phyloP scores from a whole-genome alignment of 2,888 invertebrate genomes.

The Leptopilina drosophilae region DNA sequence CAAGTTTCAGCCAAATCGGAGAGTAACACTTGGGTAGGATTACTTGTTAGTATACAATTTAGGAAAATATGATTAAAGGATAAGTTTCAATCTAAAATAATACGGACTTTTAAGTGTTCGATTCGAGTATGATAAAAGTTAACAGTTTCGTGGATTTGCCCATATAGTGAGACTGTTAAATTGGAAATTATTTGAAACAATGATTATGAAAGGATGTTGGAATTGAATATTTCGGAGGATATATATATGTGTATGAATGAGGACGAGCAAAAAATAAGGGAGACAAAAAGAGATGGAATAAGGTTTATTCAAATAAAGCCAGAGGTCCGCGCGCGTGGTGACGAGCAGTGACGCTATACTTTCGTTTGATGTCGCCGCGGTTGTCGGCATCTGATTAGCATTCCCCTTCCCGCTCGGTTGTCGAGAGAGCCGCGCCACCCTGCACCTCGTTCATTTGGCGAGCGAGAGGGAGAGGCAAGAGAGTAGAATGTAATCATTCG shows the following conservation, averaged over 20 bases:
- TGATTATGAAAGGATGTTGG: slow-evolving; percentile 2
- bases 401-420: slow-evolving; percentile 62
- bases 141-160: too few species aligned
- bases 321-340: slow-evolving; percentile 67
- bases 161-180: neutral
- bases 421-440: slow-evolving; percentile 50
- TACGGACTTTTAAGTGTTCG: too few species aligned
- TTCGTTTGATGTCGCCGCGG: slow-evolving; percentile 73
- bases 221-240: neutral
- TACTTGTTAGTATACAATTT: too few species aligned
- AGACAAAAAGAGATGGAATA: slow-evolving; percentile 42
- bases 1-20: too few species aligned
- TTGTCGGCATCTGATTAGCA: slow-evolving; percentile 77
- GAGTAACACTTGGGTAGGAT: too few species aligned
- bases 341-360: slow-evolving; percentile 69
- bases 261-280: neutral
- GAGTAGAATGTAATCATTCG: slow-evolving; percentile 8
- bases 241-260: too few species aligned
- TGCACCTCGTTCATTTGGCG: slow-evolving; percentile 48
- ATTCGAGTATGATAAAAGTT: too few species aligned
- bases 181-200: neutral
- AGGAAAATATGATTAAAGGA: too few species aligned
- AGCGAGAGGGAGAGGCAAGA: slow-evolving; percentile 48
- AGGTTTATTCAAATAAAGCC: slow-evolving; percentile 70
- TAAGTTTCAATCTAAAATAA: too few species aligned